phyloP scores from a whole-genome alignment of 2,888 invertebrate species.

The Atrina japonica region DNA sequence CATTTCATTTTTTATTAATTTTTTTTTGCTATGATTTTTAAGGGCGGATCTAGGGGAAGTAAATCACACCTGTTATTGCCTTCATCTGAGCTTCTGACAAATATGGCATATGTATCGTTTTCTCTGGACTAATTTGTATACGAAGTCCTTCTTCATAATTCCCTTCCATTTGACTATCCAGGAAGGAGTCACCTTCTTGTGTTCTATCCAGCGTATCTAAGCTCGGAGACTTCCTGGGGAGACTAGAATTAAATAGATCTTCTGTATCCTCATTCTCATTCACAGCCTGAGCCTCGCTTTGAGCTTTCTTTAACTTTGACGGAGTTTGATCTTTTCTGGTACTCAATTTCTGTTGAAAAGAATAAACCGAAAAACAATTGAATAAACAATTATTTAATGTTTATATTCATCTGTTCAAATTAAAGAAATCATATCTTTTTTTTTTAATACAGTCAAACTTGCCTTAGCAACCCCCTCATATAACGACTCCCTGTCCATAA shows the following conservation, averaged over 20 bases:
- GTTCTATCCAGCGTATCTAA: constrained; percentile 9
- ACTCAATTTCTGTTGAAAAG: no score
- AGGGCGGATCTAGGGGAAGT: no score
- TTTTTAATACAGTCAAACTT: no score
- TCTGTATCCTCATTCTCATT: neutral
- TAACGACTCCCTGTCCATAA: no score
- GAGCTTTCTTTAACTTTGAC: constrained; percentile 17
- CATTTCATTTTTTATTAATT: no score
- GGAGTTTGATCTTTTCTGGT: constrained; percentile 4
- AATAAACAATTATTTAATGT: no score
- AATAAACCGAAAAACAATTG: no score
- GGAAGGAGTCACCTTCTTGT: constrained; percentile 36
- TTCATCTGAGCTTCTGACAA: constrained; percentile 79
- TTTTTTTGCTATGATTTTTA: no score
- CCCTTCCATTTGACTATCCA: constrained; percentile 53
- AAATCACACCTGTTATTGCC: constrained; percentile 78
- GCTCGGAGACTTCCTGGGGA: constrained; percentile 11
- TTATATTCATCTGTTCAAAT: no score
- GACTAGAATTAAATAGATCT: neutral
- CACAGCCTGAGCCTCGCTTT: constrained; percentile 1
- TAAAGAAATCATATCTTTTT: no score
- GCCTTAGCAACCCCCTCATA: no score
- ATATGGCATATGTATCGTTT: constrained; percentile 70
- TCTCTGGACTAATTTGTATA: constrained; percentile 74
- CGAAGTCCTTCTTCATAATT: constrained; percentile 59